These are phyloP conservation scores for Coregonus ussuriensis DNA, from an alignment of 2,797 vertebrate genomes.

Conservation along the genomic window DNA sequence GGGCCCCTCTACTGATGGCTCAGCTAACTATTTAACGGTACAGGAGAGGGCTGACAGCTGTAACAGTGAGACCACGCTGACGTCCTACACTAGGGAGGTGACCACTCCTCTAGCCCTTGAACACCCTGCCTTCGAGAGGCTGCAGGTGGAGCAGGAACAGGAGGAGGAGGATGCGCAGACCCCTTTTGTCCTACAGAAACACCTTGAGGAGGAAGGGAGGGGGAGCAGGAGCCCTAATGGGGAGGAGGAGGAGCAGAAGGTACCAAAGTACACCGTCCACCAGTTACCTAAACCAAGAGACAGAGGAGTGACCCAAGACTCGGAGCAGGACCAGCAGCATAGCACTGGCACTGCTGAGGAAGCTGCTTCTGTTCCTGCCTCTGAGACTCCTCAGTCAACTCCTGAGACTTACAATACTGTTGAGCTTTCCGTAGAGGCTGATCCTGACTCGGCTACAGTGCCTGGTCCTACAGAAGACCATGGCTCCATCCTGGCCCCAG, in stretches of 20 bases:
- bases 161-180: slow-evolving; percentile 25
- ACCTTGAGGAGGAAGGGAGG: not conserved
- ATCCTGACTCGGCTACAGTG: slow-evolving; percentile 10
- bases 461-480: not conserved
- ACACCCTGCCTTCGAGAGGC: slow-evolving; percentile 64
- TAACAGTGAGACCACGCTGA: slow-evolving; percentile 96
- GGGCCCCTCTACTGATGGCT: slow-evolving; percentile 84
- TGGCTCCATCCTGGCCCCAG: not conserved
- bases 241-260: slow-evolving; percentile 54
- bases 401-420: not conserved
- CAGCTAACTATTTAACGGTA: slow-evolving; percentile 84
- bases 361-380: slow-evolving; percentile 39
- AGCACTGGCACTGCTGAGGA: slow-evolving; percentile 18
- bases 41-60: slow-evolving; percentile 95
- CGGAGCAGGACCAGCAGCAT: slow-evolving; percentile 30
- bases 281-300: slow-evolving; percentile 71
- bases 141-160: slow-evolving; percentile 35
- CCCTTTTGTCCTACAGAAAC: not conserved
- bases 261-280: slow-evolving; percentile 78
- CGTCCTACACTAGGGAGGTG: slow-evolving; percentile 80
- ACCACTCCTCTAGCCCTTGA: slow-evolving; percentile 75
- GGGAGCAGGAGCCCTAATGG: slow-evolving; percentile 9
- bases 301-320: slow-evolving; percentile 12
- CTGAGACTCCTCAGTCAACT: slow-evolving; percentile 26
- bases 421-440: not conserved